These are phyloP conservation scores for Syritta pipiens DNA, from an alignment of 2,888 invertebrate species.

Conservation along the genomic window DNA sequence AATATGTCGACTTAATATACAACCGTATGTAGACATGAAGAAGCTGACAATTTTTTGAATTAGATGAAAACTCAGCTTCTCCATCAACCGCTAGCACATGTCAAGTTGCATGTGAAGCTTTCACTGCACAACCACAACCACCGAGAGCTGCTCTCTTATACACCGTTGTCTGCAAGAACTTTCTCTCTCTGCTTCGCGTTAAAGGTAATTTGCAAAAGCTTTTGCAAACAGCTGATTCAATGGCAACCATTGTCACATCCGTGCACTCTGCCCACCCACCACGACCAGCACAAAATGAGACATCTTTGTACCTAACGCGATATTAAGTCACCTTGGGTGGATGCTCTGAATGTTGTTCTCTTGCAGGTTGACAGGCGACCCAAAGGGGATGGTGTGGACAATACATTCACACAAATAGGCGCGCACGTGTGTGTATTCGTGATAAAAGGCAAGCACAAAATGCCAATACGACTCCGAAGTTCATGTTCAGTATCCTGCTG, in stretches of 20 bases:
- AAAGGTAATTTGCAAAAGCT: constrained; percentile 37
- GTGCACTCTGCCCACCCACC: constrained; percentile 8
- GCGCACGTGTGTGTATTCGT: constrained; percentile 22
- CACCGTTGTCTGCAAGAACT: constrained; percentile 14
- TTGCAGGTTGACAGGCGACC: background rate
- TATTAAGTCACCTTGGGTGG: constrained; percentile 59
- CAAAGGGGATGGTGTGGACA: constrained; percentile 13
- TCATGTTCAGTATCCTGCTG: constrained; percentile 65
- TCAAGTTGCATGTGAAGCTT: background rate
- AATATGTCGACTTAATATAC: constrained; percentile 37
- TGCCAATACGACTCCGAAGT: constrained; percentile 56
- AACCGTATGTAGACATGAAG: constrained; percentile 29
- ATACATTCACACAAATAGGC: constrained; percentile 9
- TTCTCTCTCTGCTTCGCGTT: too few species aligned
- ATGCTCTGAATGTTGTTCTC: constrained; percentile 45
- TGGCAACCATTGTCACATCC: constrained; percentile 23
- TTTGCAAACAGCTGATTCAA: constrained; percentile 39
- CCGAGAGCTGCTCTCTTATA: constrained; percentile 59
- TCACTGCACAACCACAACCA: too few species aligned
- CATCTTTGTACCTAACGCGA: constrained; percentile 41
- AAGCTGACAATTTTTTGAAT: constrained; percentile 26
- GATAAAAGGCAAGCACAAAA: constrained; percentile 47
- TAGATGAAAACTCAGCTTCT: constrained; percentile 32
- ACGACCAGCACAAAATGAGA: constrained; percentile 38
- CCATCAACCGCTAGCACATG: background rate